Evolutionary conservation across 1,140 invertebrate species (phyloP).

Genomic region (Zaprionus inermis): DNA sequence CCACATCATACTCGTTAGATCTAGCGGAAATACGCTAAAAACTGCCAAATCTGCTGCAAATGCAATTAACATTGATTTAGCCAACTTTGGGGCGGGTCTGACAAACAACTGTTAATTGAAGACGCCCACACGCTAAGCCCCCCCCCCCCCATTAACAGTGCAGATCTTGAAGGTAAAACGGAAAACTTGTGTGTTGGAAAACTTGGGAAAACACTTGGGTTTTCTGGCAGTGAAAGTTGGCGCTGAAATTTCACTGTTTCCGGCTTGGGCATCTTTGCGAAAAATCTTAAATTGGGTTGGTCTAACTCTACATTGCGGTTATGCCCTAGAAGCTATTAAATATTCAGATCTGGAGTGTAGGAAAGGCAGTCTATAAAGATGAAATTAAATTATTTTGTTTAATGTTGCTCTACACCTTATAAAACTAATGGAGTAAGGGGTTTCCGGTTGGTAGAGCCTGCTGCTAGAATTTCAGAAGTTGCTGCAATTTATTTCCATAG

Average conservation of each 20-base stretch:
- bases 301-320: no score
- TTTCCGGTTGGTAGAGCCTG: no score
- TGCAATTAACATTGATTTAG: constrained; percentile 52
- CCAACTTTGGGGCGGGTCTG: constrained; percentile 12
- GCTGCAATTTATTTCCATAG: no score
- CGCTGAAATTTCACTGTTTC: constrained; percentile 5
- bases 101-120: constrained; percentile 51
- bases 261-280: not conserved
- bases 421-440: no score
- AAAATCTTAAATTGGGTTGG: not conserved
- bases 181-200: not conserved
- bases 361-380: no score
- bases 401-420: no score
- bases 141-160: constrained; percentile 19
- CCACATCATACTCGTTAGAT: constrained; percentile 46
- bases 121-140: constrained; percentile 10
- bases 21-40: constrained; percentile 42
- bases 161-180: not conserved
- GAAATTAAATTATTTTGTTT: no score
- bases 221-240: constrained; percentile 7
- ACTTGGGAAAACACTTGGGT: not conserved
- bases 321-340: no score
- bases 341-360: no score
- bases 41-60: constrained; percentile 24
- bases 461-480: no score